Conservation (phyloP, 2,888 invertebrate genomes). For the Phortica okadai region DNA sequence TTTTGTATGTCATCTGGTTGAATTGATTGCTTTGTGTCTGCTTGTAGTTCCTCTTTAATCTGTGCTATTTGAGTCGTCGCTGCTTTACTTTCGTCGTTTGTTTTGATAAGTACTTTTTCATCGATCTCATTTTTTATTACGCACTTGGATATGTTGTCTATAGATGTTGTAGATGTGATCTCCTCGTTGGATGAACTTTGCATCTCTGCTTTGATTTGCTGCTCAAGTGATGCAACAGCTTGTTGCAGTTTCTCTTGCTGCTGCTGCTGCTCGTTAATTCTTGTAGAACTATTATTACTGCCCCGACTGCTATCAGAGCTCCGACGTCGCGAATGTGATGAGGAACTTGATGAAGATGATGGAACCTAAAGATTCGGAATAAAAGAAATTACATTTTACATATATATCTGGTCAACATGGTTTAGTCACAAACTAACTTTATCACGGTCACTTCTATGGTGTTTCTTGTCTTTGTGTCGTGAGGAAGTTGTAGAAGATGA, state of each 20-base stretch:
- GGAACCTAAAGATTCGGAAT: conserved; percentile 43
- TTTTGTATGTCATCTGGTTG: conserved; percentile 51
- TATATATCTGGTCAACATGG: neutral
- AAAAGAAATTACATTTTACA: neutral
- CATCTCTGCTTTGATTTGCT: conserved; percentile 50
- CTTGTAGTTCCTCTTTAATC: conserved; percentile 53
- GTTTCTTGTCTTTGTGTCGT: conserved; percentile 62
- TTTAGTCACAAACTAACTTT: conserved; percentile 42
- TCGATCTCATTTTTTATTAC: conserved; percentile 35
- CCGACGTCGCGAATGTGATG: conserved; percentile 65
- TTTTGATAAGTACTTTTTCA: conserved; percentile 49
- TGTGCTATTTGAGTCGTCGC: conserved; percentile 19
- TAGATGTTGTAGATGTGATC: neutral
- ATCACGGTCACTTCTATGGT: conserved; percentile 46
- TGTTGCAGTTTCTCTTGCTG: conserved; percentile 42
- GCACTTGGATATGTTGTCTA: neutral
- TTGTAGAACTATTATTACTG: conserved; percentile 61
- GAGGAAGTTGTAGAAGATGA: conserved; percentile 55
- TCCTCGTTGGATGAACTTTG: conserved; percentile 19
- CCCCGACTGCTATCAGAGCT: conserved; percentile 73
- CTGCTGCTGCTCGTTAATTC: conserved; percentile 45
- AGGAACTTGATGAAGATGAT: conserved; percentile 60
- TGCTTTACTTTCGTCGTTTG: neutral
- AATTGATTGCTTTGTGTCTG: conserved; percentile 45
- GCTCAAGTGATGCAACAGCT: conserved; percentile 41